phyloP scores from a whole-genome alignment of 2,113 vertebrate genomes.

The Corythoichthys haematopterus region DNA sequence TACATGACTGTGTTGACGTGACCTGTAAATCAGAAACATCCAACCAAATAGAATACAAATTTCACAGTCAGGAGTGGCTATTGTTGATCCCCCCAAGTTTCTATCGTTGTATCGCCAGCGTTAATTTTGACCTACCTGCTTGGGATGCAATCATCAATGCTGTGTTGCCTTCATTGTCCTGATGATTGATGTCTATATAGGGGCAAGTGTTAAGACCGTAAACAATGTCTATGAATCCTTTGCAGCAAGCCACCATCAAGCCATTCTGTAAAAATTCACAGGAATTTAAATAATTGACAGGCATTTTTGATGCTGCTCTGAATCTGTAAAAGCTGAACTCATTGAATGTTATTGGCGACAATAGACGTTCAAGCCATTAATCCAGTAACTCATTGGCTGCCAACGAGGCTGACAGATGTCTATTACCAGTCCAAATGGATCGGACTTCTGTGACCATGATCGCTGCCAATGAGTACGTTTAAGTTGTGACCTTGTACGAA shows the following conservation, averaged over 20 bases:
- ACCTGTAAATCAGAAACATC: constrained; percentile 58
- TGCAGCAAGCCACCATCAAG: constrained; percentile 82
- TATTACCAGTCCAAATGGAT: too few species aligned
- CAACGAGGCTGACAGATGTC: too few species aligned
- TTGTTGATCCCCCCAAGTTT: background rate
- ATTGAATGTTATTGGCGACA: too few species aligned
- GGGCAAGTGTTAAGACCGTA: constrained; percentile 75
- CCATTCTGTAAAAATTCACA: constrained; percentile 69
- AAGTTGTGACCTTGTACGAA: background rate
- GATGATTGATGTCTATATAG: constrained; percentile 80
- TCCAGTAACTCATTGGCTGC: too few species aligned
- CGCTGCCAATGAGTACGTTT: background rate
- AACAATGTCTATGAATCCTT: constrained; percentile 76
- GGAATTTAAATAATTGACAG: constrained; percentile 5
- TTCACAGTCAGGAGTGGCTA: background rate
- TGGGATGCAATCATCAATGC: constrained; percentile 87
- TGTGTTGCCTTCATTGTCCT: constrained; percentile 87
- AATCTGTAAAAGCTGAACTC: too few species aligned
- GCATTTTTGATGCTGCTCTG: background rate
- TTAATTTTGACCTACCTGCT: constrained; percentile 69
- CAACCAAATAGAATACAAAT: background rate
- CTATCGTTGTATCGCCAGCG: background rate
- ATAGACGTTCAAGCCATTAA: too few species aligned
- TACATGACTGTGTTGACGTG: constrained; percentile 76
- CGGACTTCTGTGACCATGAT: too few species aligned